Conservation (phyloP, 23 tunicate species). For the Clavelina lepadiformis region DNA sequence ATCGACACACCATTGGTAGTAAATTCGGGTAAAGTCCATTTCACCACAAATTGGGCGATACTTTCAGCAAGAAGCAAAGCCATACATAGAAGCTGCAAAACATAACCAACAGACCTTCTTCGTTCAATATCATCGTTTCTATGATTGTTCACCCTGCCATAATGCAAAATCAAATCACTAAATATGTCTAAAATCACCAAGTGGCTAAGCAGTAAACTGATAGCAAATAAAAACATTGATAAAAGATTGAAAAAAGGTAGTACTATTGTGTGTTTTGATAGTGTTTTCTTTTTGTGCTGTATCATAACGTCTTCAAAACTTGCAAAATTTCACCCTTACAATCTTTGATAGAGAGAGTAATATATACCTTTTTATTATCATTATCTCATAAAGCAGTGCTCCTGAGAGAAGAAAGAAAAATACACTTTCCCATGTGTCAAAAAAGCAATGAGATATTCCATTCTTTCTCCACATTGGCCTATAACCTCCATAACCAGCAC, state of each 20-base stretch:
- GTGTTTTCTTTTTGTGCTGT: too few relatives aligned
- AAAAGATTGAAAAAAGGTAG: too few relatives aligned
- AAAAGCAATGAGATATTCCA: slow-evolving; percentile 79
- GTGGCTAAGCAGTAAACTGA: too few relatives aligned
- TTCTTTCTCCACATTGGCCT: slow-evolving; percentile 52
- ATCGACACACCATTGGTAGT: slow-evolving; percentile 37
- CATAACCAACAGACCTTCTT: slow-evolving; percentile 30
- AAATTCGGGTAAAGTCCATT: slow-evolving; percentile 29
- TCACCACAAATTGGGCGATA: slow-evolving; percentile 42
- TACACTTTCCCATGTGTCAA: slow-evolving; percentile 29
- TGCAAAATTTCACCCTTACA: too few relatives aligned
- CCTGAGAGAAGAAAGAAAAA: slow-evolving; percentile 17
- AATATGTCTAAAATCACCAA: too few relatives aligned
- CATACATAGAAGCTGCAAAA: slow-evolving; percentile 41
- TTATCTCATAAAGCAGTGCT: slow-evolving; percentile 22
- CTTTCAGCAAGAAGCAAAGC: slow-evolving; percentile 41
- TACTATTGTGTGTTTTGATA: too few relatives aligned
- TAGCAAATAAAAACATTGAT: too few relatives aligned
- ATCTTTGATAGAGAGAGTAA: too few relatives aligned
- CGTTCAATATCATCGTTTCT: too few relatives aligned
- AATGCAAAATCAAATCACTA: too few relatives aligned
- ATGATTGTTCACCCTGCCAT: too few relatives aligned
- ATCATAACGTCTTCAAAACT: too few relatives aligned
- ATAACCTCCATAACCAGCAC: slow-evolving; percentile 34
- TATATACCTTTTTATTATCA: slow-evolving; percentile 56